Conservation (phyloP, 2,113 vertebrate genomes). For the Xiphorhynchus elegans region DNA sequence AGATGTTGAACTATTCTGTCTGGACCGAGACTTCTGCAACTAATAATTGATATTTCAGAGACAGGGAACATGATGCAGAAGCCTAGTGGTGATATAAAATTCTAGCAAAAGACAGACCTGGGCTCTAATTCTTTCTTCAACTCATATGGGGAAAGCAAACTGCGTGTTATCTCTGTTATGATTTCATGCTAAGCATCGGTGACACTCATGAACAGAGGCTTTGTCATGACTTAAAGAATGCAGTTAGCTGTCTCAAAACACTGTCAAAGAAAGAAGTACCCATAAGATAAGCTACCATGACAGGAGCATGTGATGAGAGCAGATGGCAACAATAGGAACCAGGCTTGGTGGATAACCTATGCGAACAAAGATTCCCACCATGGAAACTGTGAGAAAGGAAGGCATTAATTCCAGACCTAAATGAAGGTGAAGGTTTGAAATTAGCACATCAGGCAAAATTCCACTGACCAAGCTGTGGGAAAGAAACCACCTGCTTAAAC, state of each 20-base stretch:
- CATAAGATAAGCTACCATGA: neutral
- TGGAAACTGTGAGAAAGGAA: neutral
- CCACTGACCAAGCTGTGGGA: neutral
- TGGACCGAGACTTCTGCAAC: neutral
- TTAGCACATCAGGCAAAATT: neutral
- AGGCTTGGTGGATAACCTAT: neutral
- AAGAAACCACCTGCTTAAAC: neutral
- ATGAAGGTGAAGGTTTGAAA: neutral
- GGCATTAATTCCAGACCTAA: neutral
- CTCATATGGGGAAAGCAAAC: neutral
- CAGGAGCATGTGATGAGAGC: neutral
- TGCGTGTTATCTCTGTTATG: neutral
- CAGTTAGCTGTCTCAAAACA: neutral
- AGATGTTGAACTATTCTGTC: neutral
- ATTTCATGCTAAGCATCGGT: neutral
- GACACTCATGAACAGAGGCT: neutral
- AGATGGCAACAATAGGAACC: neutral
- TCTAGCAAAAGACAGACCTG: neutral
- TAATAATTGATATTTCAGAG: neutral
- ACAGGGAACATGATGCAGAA: neutral
- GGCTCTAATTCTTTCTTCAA: neutral
- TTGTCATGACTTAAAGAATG: neutral
- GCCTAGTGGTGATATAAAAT: neutral
- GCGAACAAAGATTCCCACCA: neutral
- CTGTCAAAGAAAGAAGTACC: neutral